Conservation (phyloP, 2,113 vertebrate genomes). For the Zosterops hypoxanthus region DNA sequence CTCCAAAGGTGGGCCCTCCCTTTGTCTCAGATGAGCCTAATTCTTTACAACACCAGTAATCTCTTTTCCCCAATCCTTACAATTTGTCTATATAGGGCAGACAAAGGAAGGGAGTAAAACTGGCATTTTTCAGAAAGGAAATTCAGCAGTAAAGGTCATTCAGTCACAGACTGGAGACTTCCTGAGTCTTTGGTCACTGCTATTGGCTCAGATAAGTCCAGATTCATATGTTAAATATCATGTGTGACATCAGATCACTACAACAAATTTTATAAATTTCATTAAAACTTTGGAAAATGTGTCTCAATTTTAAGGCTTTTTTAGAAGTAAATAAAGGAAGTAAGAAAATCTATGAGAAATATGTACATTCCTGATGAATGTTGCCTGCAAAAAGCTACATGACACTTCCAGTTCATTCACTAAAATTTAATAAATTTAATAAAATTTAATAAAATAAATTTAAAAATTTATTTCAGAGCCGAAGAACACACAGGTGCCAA, state of each 20-base stretch:
- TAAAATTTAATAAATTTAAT: no score
- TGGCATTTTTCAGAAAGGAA: neutral
- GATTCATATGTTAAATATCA: neutral
- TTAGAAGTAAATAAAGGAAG: neutral
- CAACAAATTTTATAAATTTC: neutral
- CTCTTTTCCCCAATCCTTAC: neutral
- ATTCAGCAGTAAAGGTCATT: neutral
- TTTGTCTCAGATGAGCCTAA: neutral
- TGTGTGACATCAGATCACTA: neutral
- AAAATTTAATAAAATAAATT: no score
- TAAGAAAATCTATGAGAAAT: neutral
- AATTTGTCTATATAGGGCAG: neutral
- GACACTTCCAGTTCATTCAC: neutral
- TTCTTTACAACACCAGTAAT: neutral
- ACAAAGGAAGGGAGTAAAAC: neutral
- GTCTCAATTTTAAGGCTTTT: neutral
- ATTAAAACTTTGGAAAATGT: neutral
- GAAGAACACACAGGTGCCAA: neutral
- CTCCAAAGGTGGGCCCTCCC: neutral
- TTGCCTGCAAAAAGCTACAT: neutral
- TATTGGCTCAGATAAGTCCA: neutral
- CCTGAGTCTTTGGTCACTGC: neutral
- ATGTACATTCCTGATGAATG: neutral
- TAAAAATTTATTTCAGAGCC: neutral
- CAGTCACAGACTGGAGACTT: neutral